Evolutionary conservation across 2,797 vertebrate species (phyloP).

Genomic region (Sebastes diaconus): DNA sequence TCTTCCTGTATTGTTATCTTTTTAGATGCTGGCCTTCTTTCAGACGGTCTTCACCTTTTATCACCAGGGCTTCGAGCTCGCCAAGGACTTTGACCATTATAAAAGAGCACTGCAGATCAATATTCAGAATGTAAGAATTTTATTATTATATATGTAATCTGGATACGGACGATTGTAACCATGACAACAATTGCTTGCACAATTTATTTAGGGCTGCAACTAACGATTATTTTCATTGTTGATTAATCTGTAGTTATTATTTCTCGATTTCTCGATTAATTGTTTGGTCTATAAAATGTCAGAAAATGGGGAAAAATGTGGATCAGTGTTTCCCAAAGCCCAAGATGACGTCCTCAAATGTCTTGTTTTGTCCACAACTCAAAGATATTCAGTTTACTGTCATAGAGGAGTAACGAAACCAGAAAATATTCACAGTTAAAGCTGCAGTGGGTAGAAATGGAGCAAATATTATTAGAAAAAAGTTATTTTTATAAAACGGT

Average conservation of each 20-base stretch:
- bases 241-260: not conserved
- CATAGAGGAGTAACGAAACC: too few relatives aligned
- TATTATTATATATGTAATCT: not conserved
- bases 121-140: constrained; percentile 93
- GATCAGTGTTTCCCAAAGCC: too few relatives aligned
- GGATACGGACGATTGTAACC: not conserved
- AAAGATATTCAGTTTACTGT: too few relatives aligned
- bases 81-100: constrained; percentile 98
- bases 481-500: too few relatives aligned
- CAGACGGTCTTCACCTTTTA: constrained; percentile 99
- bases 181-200: not conserved
- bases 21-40: constrained; percentile 97
- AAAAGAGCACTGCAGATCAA: constrained; percentile 96
- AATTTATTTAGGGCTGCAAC: too few relatives aligned
- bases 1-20: constrained; percentile 5
- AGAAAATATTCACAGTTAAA: too few relatives aligned
- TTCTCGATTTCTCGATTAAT: not conserved
- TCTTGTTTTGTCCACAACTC: too few relatives aligned
- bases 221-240: not conserved
- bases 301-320: too few relatives aligned
- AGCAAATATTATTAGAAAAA: too few relatives aligned
- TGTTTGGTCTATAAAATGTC: too few relatives aligned
- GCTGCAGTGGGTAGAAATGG: too few relatives aligned
- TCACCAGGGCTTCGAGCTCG: constrained; percentile 97
- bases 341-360: too few relatives aligned